phyloP scores from a whole-genome alignment of 2,888 invertebrate genomes.

The Prionchulus punctatus region DNA sequence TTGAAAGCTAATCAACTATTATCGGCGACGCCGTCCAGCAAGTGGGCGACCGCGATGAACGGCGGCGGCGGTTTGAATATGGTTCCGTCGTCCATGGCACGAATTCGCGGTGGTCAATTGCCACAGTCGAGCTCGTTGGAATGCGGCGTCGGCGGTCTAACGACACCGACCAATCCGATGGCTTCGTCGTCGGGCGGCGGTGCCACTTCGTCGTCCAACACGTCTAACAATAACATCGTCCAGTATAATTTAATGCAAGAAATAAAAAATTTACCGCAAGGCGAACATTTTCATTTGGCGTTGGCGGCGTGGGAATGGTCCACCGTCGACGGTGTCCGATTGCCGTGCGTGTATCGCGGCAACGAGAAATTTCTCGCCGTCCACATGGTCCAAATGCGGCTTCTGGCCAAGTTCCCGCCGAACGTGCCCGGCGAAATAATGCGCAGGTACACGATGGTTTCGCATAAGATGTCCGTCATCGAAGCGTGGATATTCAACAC shows the following conservation, averaged over 20 bases:
- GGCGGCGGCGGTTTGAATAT: no score
- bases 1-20: no score
- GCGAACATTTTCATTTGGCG: conserved; percentile 8
- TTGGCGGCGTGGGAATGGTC: conserved; percentile 12
- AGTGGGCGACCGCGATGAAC: no score
- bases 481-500: conserved; percentile 23
- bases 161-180: no score
- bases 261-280: conserved; percentile 10
- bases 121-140: no score
- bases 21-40: no score
- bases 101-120: no score
- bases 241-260: conserved; percentile 10
- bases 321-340: conserved; percentile 3
- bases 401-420: conserved; percentile 22
- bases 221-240: neutral
- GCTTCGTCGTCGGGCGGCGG: no score
- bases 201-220: neutral
- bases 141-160: no score
- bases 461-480: conserved; percentile 19
- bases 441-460: conserved; percentile 17
- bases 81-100: no score
- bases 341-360: conserved; percentile 7
- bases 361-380: conserved; percentile 16
- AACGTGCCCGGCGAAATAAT: conserved; percentile 17
- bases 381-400: conserved; percentile 22